Evolutionary conservation across 1,140 invertebrate genomes (phyloP).

Genomic region (Eumaeus atala): DNA sequence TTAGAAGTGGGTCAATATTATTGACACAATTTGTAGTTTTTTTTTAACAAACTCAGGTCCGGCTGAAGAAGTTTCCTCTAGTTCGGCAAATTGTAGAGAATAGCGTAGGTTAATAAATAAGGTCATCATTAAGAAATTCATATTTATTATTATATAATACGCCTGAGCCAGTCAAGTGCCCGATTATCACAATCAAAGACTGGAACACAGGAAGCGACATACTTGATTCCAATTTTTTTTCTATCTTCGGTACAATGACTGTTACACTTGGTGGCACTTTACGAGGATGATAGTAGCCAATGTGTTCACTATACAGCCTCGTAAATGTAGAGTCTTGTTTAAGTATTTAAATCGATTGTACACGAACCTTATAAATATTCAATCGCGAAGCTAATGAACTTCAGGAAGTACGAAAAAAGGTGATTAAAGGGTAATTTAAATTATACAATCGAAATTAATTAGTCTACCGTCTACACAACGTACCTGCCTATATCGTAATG

Average conservation of each 20-base stretch:
- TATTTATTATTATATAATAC: no score
- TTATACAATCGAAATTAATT: constrained; percentile 1
- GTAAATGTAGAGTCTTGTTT: constrained; percentile 8
- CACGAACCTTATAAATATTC: constrained; percentile 1
- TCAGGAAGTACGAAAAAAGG: not conserved
- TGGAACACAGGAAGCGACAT: not conserved
- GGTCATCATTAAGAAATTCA: no score
- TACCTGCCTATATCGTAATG: no score
- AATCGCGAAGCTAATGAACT: constrained; percentile 5
- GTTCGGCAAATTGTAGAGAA: no score
- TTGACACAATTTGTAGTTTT: no score
- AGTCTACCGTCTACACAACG: not conserved
- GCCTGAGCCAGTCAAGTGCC: no score
- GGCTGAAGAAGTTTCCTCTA: no score
- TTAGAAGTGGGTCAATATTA: no score
- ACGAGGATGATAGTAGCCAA: constrained; percentile 28
- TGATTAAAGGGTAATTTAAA: constrained; percentile 3
- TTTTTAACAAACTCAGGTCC: no score
- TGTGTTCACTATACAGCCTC: constrained; percentile 17
- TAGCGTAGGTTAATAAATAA: no score
- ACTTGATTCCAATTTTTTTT: constrained; percentile 7
- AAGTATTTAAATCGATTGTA: constrained; percentile 3
- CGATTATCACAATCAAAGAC: not conserved
- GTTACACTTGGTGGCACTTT: constrained; percentile 33
- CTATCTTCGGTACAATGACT: constrained; percentile 39